These are phyloP conservation scores for Tringa solitaria DNA, from an alignment of 2,113 vertebrate species.

Conservation along the genomic window DNA sequence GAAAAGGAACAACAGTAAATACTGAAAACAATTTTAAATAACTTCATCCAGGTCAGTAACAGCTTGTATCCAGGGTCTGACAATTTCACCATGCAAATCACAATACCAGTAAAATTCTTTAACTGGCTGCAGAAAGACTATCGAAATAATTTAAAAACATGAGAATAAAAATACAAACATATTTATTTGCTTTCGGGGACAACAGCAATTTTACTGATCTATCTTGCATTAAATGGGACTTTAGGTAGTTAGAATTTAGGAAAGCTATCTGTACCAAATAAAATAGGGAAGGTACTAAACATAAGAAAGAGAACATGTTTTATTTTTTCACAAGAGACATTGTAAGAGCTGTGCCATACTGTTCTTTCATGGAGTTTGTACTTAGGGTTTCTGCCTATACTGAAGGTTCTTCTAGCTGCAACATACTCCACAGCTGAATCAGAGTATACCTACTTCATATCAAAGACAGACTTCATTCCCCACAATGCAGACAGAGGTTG, in stretches of 20 bases:
- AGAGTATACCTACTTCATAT: constrained; percentile 92
- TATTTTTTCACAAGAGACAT: neutral
- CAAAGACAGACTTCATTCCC: constrained; percentile 99
- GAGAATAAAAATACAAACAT: neutral
- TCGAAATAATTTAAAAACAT: neutral
- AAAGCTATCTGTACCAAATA: neutral
- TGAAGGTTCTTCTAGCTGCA: neutral
- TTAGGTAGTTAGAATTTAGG: neutral
- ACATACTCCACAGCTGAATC: neutral
- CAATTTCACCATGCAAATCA: neutral
- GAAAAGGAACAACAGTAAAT: neutral
- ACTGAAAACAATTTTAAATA: neutral
- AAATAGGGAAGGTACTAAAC: neutral
- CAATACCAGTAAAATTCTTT: neutral
- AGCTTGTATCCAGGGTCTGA: neutral
- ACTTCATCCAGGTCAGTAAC: neutral
- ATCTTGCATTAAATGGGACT: neutral
- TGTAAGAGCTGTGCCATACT: neutral
- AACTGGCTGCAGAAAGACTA: neutral
- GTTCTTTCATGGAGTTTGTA: neutral
- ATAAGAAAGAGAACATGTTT: neutral
- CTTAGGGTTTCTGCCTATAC: neutral
- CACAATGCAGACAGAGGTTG: constrained; percentile 95
- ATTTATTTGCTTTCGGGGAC: neutral
- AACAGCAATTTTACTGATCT: neutral